Percentiles rank a stretch among this genome's conserved stretches.
Evolutionary conservation across 2,113 vertebrate species (phyloP).

Genomic region (Athene noctua): DNA sequence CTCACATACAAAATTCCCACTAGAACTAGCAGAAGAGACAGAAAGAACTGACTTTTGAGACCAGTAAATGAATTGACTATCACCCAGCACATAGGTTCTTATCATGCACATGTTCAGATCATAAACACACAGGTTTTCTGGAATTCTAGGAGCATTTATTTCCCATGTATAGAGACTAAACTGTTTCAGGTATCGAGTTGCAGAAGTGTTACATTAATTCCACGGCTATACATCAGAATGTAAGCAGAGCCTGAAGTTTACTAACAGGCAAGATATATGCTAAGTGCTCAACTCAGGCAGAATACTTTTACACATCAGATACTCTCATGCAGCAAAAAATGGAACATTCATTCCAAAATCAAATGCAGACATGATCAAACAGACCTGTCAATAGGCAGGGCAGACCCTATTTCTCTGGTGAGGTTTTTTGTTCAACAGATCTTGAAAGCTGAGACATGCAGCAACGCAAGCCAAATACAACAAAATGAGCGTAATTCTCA

Average conservation of each 20-base stretch:
- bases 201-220: not conserved
- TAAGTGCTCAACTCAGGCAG: not conserved
- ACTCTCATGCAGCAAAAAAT: not conserved
- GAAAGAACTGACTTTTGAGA: not conserved
- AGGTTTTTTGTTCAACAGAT: not conserved
- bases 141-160: not conserved
- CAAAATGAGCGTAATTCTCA: not conserved
- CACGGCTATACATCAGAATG: not conserved
- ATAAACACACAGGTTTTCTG: not conserved
- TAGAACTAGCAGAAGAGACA: not conserved
- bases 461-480: not conserved
- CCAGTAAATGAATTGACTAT: not conserved
- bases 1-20: not conserved
- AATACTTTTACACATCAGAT: not conserved
- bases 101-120: not conserved
- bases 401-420: not conserved
- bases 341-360: not conserved
- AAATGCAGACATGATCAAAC: not conserved
- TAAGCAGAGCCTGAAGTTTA: not conserved
- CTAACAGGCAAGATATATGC: not conserved
- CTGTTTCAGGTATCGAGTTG: not conserved
- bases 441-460: not conserved
- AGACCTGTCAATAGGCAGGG: not conserved
- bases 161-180: not conserved
- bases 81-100: not conserved